A percentile compares a stretch with the other conserved stretches of the same genome.
Evolutionary conservation across 2,113 vertebrate species (phyloP).

Genomic region (Tachuris rubrigastra): DNA sequence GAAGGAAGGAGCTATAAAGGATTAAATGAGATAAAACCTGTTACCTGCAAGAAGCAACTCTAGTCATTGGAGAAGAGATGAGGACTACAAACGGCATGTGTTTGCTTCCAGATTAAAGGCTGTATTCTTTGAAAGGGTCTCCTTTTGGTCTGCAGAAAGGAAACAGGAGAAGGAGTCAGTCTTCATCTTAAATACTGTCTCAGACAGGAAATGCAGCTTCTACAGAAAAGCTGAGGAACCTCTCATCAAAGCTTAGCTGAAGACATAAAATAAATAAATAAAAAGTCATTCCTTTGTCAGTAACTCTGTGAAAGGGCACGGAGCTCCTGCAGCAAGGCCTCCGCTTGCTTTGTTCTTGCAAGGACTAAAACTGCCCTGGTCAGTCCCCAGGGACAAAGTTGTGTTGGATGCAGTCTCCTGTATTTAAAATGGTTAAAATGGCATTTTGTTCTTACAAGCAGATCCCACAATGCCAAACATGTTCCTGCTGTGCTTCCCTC

Average conservation of each 20-base stretch:
- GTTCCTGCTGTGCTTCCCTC: neutral
- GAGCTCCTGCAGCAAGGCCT: neutral
- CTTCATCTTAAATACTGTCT: constrained; percentile 6
- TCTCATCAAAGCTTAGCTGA: constrained; percentile 45
- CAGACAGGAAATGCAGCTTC: constrained; percentile 10
- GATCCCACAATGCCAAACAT: neutral
- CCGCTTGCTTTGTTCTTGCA: constrained; percentile 22
- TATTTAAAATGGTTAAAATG: constrained; percentile 6
- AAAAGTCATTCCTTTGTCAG: neutral
- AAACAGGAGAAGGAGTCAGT: constrained; percentile 21
- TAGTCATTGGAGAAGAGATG: neutral
- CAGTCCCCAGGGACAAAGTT: neutral
- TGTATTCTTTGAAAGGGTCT: neutral
- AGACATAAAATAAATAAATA: constrained; percentile 45
- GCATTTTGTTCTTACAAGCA: neutral
- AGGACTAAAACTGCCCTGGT: neutral
- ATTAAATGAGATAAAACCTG: neutral
- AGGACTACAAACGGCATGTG: neutral
- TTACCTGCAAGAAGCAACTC: neutral
- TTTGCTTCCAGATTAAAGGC: neutral
- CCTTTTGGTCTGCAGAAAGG: constrained; percentile 1
- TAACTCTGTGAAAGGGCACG: constrained; percentile 21
- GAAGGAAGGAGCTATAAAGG: neutral
- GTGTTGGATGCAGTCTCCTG: neutral
- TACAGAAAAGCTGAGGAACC: neutral